phyloP scores from a whole-genome alignment of 2,113 vertebrate species.

The Gnathonemus echidnorhynchus region DNA sequence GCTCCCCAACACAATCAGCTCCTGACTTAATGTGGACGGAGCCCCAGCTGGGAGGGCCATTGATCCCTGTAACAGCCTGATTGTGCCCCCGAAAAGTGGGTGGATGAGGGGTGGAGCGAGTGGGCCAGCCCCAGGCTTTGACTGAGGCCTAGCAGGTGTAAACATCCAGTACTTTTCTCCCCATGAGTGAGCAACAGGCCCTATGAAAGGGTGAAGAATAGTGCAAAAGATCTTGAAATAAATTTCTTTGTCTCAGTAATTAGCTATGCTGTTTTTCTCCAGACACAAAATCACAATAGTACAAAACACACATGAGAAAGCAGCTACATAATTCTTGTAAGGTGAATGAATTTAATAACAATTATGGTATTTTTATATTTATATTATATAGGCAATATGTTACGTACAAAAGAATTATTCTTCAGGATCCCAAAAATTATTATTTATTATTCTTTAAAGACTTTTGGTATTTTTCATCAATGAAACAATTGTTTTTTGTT shows the following conservation, averaged over 20 bases:
- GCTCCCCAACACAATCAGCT: slow-evolving; percentile 41
- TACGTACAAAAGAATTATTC: background rate
- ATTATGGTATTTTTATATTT: background rate
- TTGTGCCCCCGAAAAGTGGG: slow-evolving; percentile 63
- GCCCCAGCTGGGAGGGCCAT: slow-evolving; percentile 64
- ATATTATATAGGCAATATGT: background rate
- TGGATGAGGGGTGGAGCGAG: slow-evolving; percentile 56
- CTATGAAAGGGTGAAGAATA: slow-evolving; percentile 48
- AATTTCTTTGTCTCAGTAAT: background rate
- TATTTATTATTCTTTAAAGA: background rate
- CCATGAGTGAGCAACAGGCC: slow-evolving; percentile 47
- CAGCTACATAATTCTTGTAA: background rate
- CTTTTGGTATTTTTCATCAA: background rate
- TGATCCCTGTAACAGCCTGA: slow-evolving; percentile 54
- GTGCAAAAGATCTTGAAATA: slow-evolving; percentile 41
- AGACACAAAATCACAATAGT: background rate
- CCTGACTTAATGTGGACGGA: slow-evolving; percentile 50
- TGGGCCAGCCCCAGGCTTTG: slow-evolving; percentile 59
- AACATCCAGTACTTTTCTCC: slow-evolving; percentile 55
- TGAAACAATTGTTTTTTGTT: background rate
- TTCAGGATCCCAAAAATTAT: background rate
- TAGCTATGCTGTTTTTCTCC: background rate
- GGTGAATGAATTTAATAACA: background rate
- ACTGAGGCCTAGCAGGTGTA: slow-evolving; percentile 63
- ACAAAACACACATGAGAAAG: background rate